Base-by-base conservation (phyloP, 1,140 invertebrate genomes). In the Nylanderia fulva region DNA sequence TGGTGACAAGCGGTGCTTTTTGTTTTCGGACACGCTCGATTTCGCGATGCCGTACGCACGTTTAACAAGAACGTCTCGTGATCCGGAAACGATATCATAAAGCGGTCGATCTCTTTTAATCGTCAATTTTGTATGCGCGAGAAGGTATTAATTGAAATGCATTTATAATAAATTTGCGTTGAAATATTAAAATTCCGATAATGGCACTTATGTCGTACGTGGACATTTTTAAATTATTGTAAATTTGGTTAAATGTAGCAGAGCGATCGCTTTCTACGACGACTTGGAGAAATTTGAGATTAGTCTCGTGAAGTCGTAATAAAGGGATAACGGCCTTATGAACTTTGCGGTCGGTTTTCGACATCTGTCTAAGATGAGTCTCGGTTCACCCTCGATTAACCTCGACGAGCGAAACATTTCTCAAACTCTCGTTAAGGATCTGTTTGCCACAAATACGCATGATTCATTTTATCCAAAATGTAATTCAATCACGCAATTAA, bases 311-410 rank as follows among this genome's bases (percentile, higher is more conserved):
- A 88, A 88, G 75, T 11, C 42, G 61, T 80, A 72, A 72, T 58
- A 64, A 72, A 60, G 79, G 79, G 85, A 82, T 88, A 89, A 79
- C 66, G 75, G 66, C 52, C 66, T 54, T 79, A 24, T 58, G 56
- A 91, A 88, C 75, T 87, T 87, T 63, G 71, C 24, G 45, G 71
- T 72, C 60, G 42, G 69, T 61, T 90, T 48, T 82, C 90, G 85
- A 91, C 91, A 92, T 90, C 88, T 92, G 90, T 58, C 75, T 91
- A 91, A 91, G 88, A 91, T 91, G 82, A 84, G 88, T 24, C n/a
- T n/a, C 66, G 68, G 66, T 76, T 88, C 88, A 66, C 77, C 84
- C 63, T 13, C 85, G 80, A 89, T 86, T 90, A 77, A 86, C 90
- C 90, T 27, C 52, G 24, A 58, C 48, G 56, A 52, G 63, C 61